Conservation (phyloP, 2,113 vertebrate species). For the Riparia riparia region DNA sequence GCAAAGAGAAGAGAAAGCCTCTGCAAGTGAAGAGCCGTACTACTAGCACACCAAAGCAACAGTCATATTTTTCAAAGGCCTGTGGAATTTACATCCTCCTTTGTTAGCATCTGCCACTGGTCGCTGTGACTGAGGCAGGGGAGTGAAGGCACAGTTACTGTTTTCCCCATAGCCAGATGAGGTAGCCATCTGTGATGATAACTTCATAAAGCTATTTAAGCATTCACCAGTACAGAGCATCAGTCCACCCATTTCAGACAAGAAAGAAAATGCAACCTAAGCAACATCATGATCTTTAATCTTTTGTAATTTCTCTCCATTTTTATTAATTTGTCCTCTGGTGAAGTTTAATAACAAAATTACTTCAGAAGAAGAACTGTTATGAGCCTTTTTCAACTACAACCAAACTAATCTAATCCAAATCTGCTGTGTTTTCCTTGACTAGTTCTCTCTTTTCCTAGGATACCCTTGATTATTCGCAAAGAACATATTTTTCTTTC, state of each 20-base stretch:
- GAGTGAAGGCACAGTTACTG: rapidly evolving
- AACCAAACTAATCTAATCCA: background rate
- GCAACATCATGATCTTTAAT: background rate
- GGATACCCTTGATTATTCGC: background rate
- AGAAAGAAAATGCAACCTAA: background rate
- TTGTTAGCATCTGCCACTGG: rapidly evolving
- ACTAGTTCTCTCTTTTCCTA: background rate
- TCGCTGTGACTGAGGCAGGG: background rate
- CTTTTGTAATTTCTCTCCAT: background rate
- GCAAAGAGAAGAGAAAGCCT: background rate
- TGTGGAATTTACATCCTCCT: background rate
- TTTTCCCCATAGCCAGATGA: background rate
- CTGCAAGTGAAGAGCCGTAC: background rate
- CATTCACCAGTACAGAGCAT: background rate
- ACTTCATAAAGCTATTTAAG: background rate
- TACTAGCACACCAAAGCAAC: background rate
- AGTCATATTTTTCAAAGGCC: background rate
- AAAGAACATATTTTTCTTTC: background rate
- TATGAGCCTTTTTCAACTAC: background rate
- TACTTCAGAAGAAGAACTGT: background rate
- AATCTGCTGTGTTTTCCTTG: background rate
- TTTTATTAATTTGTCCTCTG: background rate
- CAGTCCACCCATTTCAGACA: background rate
- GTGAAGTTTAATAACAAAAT: background rate
- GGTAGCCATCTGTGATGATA: background rate